Evolutionary conservation across 2,888 invertebrate genomes (phyloP), one percentile per base, ranked within the genome.

Genomic region (Didymodactylos carnosus): DNA sequence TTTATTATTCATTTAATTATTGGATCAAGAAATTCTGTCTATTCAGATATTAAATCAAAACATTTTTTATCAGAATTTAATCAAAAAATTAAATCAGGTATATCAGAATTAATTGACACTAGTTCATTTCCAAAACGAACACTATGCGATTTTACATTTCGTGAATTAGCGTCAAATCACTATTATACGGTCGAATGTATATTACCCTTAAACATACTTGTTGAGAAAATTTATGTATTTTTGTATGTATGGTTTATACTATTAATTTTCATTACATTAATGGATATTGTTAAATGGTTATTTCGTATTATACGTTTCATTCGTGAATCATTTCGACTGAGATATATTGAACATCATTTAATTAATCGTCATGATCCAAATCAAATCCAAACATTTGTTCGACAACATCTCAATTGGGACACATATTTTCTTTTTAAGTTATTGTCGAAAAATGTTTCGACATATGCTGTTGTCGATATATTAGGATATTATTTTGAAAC

Each of bases 111-210:
- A 62, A 71, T 35, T 13, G 73, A 74, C 39, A 71, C 73, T 16
- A 71, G 62, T 29, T 27, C 71, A 71, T 75, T 75, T 70, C 75
- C 75, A 19, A 69, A 62, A 49, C 62, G 71, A 16, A 75, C 75
- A 69, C 35, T 75, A 14, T 75, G 75, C 41, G 75, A 75, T 69
- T 53, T 75, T 39, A 72, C 62, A 29, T 71, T 71, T 19, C 71
- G 70, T 39, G 75, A 75, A 51, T 41, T 75, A 25, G 75, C 69
- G 27, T 46, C 69, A 3, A 62, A 75, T 46, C 75, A 72, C 62
- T 46, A 29, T 16, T 72, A 75, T 41, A 75, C 75, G 3, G 69
- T 75, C 6, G 71, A 75, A 70, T 75, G 75, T 72, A 62, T 75
- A 7, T 23, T 75, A 29, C 62, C 75, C 5, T 75, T 75, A 39